These are phyloP conservation scores for Ectropis grisescens DNA, from an alignment of 1,140 invertebrate genomes.

Conservation along the genomic window DNA sequence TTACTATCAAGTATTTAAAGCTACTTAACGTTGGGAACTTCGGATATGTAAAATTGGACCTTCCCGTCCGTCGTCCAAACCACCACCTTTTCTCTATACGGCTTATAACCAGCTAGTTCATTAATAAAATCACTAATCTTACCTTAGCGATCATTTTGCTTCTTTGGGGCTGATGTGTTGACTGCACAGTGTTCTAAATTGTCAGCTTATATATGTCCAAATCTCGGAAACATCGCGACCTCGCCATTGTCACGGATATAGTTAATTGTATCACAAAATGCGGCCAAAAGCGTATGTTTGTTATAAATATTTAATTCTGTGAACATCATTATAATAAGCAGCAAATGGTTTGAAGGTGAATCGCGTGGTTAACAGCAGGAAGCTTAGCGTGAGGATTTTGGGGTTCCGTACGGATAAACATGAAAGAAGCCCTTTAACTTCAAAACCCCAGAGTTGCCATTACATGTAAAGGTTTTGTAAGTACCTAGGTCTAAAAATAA, in stretches of 20 bases:
- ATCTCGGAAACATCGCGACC: slow-evolving; percentile 25
- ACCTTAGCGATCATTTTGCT: slow-evolving; percentile 39
- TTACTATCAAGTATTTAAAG: too few species aligned
- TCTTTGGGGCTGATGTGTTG: slow-evolving; percentile 14
- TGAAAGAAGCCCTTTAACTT: not conserved
- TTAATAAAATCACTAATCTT: slow-evolving; percentile 8
- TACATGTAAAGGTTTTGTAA: too few species aligned
- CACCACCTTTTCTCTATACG: too few species aligned
- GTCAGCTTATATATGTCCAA: slow-evolving; percentile 32
- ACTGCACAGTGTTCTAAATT: slow-evolving; percentile 20
- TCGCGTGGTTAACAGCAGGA: slow-evolving; percentile 3
- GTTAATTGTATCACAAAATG: slow-evolving; percentile 19
- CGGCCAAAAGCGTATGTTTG: too few species aligned
- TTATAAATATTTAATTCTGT: slow-evolving; percentile 17
- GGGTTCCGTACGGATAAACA: not conserved
- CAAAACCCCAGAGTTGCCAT: too few species aligned
- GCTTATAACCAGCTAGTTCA: too few species aligned
- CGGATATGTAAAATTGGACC: too few species aligned
- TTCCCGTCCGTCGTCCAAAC: too few species aligned
- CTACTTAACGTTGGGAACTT: too few species aligned
- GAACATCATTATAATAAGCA: slow-evolving; percentile 13
- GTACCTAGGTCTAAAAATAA: too few species aligned
- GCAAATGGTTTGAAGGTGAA: slow-evolving; percentile 14
- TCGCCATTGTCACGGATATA: slow-evolving; percentile 29
- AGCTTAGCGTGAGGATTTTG: slow-evolving; percentile 1